These are phyloP conservation scores for Silurus lanzhouensis DNA, from an alignment of 2,797 vertebrate genomes.

Conservation along the genomic window DNA sequence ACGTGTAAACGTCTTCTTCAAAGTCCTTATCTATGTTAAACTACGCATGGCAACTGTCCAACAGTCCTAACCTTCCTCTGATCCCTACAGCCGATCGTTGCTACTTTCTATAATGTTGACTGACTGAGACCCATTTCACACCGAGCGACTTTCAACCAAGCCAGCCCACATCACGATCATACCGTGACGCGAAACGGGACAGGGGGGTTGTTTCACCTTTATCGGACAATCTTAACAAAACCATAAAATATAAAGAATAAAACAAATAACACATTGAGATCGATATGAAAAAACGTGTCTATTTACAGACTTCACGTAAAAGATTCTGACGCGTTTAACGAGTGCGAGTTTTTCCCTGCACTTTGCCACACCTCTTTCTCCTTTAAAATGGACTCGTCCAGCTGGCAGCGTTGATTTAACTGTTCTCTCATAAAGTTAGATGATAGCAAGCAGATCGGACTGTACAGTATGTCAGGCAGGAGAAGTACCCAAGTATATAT, in stretches of 20 bases:
- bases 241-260: neutral
- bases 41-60: constrained; percentile 55
- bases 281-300: rapidly evolving
- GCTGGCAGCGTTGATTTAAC: constrained; percentile 61
- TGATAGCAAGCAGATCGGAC: constrained; percentile 45
- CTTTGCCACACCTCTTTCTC: neutral
- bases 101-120: constrained; percentile 3
- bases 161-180: constrained; percentile 57
- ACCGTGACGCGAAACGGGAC: constrained; percentile 42
- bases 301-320: neutral
- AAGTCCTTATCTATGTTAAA: constrained; percentile 25
- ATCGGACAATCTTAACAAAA: neutral
- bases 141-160: constrained; percentile 53
- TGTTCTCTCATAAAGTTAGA: constrained; percentile 59
- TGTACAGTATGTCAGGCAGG: constrained; percentile 15
- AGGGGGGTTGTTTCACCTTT: neutral
- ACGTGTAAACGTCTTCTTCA: constrained; percentile 4
- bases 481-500: neutral
- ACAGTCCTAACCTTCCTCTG: constrained; percentile 12
- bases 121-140: constrained; percentile 57
- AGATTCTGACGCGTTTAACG: neutral
- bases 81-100: constrained; percentile 13
- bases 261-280: neutral
- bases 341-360: neutral
- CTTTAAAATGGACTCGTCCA: constrained; percentile 52